These are phyloP conservation scores for Drosophila simulans DNA, from an alignment of 1,140 invertebrate species.

Conservation along the genomic window DNA sequence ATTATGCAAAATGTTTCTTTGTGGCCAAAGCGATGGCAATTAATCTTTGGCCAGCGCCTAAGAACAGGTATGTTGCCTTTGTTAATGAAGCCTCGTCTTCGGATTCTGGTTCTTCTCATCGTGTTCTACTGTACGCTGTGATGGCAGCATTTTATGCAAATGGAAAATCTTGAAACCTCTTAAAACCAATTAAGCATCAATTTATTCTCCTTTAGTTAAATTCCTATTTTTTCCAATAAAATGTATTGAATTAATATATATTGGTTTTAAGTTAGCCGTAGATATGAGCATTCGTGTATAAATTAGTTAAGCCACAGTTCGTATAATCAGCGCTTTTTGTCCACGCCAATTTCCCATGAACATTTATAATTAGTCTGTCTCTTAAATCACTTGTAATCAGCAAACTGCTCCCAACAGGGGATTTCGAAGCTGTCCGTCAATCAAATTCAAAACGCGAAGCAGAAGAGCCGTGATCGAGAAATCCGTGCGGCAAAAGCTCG, in stretches of 20 bases:
- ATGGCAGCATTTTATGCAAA: constrained; percentile 71
- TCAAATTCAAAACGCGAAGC: constrained; percentile 10
- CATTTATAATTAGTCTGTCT: constrained; percentile 30
- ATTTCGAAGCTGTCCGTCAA: constrained; percentile 34
- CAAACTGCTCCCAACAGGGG: constrained; percentile 33
- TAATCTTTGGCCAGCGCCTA: constrained; percentile 61
- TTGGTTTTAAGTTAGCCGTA: constrained; percentile 61
- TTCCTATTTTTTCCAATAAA: constrained; percentile 21
- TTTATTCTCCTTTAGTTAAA: constrained; percentile 52
- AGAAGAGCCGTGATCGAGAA: constrained; percentile 26
- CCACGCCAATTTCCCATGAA: constrained; percentile 37
- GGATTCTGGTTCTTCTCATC: constrained; percentile 34
- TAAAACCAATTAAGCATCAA: constrained; percentile 72
- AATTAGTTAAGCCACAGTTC: constrained; percentile 14
- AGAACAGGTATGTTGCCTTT: constrained; percentile 72
- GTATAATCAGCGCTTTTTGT: constrained; percentile 9
- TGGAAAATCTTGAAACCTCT: constrained; percentile 72
- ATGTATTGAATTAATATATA: constrained; percentile 46
- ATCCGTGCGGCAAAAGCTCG: constrained; percentile 11
- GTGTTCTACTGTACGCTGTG: constrained; percentile 32
- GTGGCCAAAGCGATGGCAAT: constrained; percentile 50
- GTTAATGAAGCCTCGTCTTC: constrained; percentile 63
- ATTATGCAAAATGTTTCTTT: constrained; percentile 63
- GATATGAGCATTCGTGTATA: constrained; percentile 19
- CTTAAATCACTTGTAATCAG: constrained; percentile 38